A percentile compares a stretch with the other conserved stretches of the same genome.
phyloP scores from a whole-genome alignment of 2,797 vertebrate genomes.

The Sus cebifrons region DNA sequence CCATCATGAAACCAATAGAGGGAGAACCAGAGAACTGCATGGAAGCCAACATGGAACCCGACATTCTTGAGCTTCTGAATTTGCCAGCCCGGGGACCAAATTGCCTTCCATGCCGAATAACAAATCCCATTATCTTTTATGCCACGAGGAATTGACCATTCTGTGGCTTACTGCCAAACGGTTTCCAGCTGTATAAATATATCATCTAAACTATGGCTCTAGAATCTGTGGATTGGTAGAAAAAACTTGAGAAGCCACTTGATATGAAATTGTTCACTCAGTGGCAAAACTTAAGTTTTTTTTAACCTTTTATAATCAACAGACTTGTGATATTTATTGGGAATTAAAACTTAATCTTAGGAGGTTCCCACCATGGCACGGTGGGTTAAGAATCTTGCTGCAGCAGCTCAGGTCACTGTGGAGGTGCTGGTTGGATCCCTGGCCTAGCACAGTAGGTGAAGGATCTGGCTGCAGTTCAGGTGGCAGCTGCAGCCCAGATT shows the following conservation, averaged over 20 bases:
- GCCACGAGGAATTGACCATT: background rate
- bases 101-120: background rate
- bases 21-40: background rate
- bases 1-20: background rate
- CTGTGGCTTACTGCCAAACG: background rate
- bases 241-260: background rate
- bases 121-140: conserved; percentile 6
- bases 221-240: background rate
- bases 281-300: conserved; percentile 20
- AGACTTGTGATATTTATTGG: background rate
- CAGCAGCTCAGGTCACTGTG: no score
- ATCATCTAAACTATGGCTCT: conserved; percentile 7
- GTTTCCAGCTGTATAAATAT: background rate
- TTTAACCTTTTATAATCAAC: background rate
- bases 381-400: no score
- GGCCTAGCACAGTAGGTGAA: no score
- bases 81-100: background rate
- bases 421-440: no score
- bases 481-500: no score
- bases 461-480: no score
- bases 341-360: conserved; percentile 56
- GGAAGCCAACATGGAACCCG: background rate
- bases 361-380: no score
- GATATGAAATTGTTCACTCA: background rate
- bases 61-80: conserved; percentile 19